Percentiles rank a stretch among this genome's conserved stretches.
These are phyloP conservation scores for Drosophila kambysellisi DNA, from an alignment of 2,888 invertebrate genomes.

Conservation along the genomic window DNA sequence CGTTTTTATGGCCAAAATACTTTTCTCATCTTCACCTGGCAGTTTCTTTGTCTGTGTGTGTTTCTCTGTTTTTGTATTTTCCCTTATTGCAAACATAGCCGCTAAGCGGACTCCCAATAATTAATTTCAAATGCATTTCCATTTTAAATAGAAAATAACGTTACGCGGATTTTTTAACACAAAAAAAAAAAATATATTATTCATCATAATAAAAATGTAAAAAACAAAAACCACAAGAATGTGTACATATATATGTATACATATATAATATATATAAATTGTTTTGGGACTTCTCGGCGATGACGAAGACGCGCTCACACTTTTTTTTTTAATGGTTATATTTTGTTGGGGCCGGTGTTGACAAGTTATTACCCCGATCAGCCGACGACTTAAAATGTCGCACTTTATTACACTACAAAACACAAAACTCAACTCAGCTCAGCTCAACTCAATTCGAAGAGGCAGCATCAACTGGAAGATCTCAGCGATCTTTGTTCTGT, in stretches of 20 bases:
- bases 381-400: slow-evolving; percentile 76
- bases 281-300: slow-evolving; percentile 39
- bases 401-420: slow-evolving; percentile 78
- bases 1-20: slow-evolving; percentile 64
- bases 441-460: slow-evolving; percentile 39
- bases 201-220: slow-evolving; percentile 26
- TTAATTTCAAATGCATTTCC: slow-evolving; percentile 22
- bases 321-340: slow-evolving; percentile 55
- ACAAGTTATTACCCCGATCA: slow-evolving; percentile 79
- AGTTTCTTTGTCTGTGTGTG: slow-evolving; percentile 15
- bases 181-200: slow-evolving; percentile 18
- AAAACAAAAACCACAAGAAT: slow-evolving; percentile 39
- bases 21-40: slow-evolving; percentile 45
- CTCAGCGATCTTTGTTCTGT: slow-evolving; percentile 57
- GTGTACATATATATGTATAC: slow-evolving; percentile 30
- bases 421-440: slow-evolving; percentile 71
- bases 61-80: slow-evolving; percentile 1
- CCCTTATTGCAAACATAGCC: slow-evolving; percentile 14
- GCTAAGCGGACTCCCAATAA: slow-evolving; percentile 22
- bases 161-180: neutral
- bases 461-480: slow-evolving; percentile 35
- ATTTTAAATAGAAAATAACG: slow-evolving; percentile 9
- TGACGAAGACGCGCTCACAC: slow-evolving; percentile 58
- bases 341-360: slow-evolving; percentile 73
- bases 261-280: slow-evolving; percentile 40